phyloP scores from a whole-genome alignment of 2,113 vertebrate species.

The Indicator maculatus region DNA sequence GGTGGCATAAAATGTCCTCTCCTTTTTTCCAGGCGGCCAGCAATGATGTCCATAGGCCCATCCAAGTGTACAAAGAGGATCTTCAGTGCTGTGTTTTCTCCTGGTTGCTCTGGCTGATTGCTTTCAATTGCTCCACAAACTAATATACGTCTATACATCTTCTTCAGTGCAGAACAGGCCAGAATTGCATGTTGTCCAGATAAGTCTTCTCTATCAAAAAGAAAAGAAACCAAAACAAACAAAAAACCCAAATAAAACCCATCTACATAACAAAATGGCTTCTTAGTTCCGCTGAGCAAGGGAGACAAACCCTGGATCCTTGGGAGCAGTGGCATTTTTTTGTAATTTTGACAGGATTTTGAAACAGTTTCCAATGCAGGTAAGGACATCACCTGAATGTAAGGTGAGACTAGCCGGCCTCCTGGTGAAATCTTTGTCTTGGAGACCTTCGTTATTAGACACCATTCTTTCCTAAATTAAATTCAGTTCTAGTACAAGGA shows the following conservation, averaged over 20 bases:
- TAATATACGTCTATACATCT: slow-evolving; percentile 81
- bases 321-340: not conserved
- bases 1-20: slow-evolving; percentile 87
- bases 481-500: not conserved
- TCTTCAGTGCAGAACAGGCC: slow-evolving; percentile 89
- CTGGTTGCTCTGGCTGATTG: not conserved
- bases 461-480: not conserved
- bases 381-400: not conserved
- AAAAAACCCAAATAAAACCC: not conserved
- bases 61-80: slow-evolving; percentile 84
- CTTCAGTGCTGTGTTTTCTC: not conserved
- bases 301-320: not conserved
- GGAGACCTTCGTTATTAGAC: not conserved
- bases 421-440: not conserved
- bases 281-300: not conserved
- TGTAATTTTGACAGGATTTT: not conserved
- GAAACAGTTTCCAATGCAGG: not conserved
- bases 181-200: slow-evolving; percentile 76
- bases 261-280: not conserved
- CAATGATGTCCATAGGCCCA: slow-evolving; percentile 80
- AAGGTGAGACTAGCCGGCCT: not conserved
- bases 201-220: slow-evolving; percentile 72
- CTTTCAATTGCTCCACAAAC: slow-evolving; percentile 61
- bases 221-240: not conserved
- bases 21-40: slow-evolving; percentile 76